Percentiles rank a stretch among this genome's conserved stretches.
These are phyloP conservation scores for Lophura nycthemera DNA, from an alignment of 2,113 vertebrate genomes.

Conservation along the genomic window DNA sequence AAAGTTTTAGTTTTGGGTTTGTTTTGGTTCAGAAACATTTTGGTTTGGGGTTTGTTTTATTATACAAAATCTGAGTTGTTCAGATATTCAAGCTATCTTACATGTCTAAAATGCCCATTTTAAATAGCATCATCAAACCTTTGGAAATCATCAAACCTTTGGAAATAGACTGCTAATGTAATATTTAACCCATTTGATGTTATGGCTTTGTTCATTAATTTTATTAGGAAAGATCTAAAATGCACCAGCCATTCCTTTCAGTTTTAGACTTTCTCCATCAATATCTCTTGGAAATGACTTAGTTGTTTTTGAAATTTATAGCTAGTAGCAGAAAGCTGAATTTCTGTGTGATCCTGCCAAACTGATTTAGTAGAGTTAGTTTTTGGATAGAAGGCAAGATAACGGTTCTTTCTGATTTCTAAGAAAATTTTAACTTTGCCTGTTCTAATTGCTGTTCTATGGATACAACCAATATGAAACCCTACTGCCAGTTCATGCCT, in stretches of 20 bases:
- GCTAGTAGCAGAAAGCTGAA: neutral
- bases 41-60: neutral
- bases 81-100: neutral
- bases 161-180: slow-evolving; percentile 44
- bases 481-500: neutral
- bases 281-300: neutral
- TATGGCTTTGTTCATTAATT: slow-evolving; percentile 15
- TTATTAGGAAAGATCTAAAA: slow-evolving; percentile 33
- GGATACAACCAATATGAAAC: neutral
- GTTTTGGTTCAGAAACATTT: neutral
- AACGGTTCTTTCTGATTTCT: neutral
- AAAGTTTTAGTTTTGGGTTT: no score
- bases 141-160: neutral
- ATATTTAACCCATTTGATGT: slow-evolving; percentile 24
- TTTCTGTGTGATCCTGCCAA: neutral
- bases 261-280: neutral
- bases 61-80: neutral
- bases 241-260: neutral
- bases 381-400: neutral
- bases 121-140: neutral
- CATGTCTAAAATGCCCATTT: neutral
- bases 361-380: neutral
- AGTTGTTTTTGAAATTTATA: neutral
- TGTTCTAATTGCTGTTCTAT: neutral
- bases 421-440: neutral